Conservation (phyloP, 2,113 vertebrate species). For the Semnopithecus entellus region DNA sequence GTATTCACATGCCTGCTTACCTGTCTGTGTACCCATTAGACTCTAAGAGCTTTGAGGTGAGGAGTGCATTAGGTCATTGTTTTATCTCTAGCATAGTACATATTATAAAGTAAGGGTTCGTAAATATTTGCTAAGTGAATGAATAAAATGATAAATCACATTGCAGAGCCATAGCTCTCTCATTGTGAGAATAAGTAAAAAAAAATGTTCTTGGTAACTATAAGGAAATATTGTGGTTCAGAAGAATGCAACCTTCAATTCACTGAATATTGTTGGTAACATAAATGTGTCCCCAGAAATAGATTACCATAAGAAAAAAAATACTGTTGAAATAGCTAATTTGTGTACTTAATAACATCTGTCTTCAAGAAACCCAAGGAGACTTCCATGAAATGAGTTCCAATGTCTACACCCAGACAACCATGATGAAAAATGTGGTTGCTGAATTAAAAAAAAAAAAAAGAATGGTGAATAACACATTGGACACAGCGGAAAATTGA, state of each 20-base stretch:
- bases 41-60: not conserved
- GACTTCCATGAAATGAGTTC: constrained; percentile 24
- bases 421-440: not conserved
- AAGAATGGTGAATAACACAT: not conserved
- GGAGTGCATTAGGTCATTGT: not conserved
- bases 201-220: not conserved
- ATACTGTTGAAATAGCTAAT: not conserved
- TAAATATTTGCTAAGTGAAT: not conserved
- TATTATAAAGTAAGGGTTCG: not conserved
- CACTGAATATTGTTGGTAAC: not conserved
- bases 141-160: not conserved
- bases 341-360: not conserved
- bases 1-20: not conserved
- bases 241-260: not conserved
- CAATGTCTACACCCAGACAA: not conserved
- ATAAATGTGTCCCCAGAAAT: not conserved
- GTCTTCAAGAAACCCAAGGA: constrained; percentile 24
- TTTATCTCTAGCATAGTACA: not conserved
- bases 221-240: not conserved
- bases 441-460: not conserved
- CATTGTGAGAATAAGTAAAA: not conserved
- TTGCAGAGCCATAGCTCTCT: not conserved
- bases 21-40: not conserved
- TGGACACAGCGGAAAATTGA: constrained; percentile 1
- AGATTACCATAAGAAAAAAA: not conserved